These are phyloP conservation scores for Diacarnus erythraeanus DNA, from an alignment of 37 sponge, comb jelly and placozoan species.

Conservation along the genomic window DNA sequence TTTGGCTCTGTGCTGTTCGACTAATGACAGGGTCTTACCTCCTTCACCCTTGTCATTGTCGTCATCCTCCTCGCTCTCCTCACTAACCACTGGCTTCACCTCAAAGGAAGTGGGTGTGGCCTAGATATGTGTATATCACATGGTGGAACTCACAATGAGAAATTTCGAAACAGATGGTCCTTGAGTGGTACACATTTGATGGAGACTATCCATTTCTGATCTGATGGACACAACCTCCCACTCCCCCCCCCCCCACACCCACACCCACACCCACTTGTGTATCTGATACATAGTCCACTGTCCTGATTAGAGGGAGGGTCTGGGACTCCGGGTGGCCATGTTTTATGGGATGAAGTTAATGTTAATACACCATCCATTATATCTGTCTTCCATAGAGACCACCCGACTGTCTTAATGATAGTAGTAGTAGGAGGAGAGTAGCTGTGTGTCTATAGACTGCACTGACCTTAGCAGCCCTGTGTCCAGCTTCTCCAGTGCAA, in stretches of 20 bases:
- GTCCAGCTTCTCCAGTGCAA: constrained; percentile 89
- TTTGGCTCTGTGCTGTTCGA: constrained; percentile 63
- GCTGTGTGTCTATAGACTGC: background rate
- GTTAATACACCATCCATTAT: background rate
- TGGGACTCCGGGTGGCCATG: too few species aligned
- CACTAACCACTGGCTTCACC: background rate
- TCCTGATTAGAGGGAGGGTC: too few species aligned
- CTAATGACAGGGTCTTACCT: constrained; percentile 11
- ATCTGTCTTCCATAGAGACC: background rate
- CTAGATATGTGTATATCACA: background rate
- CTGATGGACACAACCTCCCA: too few species aligned
- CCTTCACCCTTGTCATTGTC: constrained; percentile 7
- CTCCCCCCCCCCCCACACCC: too few species aligned
- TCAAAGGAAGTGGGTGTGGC: background rate
- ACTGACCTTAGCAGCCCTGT: constrained; percentile 59
- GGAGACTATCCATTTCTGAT: too few species aligned
- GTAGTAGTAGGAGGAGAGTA: background rate
- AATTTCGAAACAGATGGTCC: too few species aligned
- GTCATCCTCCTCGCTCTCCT: background rate
- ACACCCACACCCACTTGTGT: too few species aligned
- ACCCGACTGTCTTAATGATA: background rate
- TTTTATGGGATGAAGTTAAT: background rate
- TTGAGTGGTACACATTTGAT: too few species aligned
- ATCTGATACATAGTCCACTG: too few species aligned
- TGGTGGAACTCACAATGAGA: background rate